Percentiles rank a stretch among this genome's conserved stretches.
Evolutionary conservation across 2,888 invertebrate genomes (phyloP).

Genomic region (Caradrina kadenii): DNA sequence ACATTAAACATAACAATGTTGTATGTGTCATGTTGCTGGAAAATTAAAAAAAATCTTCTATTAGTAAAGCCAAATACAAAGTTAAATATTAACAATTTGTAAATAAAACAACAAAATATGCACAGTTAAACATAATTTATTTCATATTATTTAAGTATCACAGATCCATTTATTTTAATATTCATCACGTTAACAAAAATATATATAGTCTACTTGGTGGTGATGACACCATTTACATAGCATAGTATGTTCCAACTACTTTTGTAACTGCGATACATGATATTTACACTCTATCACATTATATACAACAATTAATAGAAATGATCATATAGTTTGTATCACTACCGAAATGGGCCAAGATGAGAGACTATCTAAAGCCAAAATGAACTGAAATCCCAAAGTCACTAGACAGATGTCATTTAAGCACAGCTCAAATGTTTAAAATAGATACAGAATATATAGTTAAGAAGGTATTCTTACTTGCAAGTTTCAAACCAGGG

Average conservation of each 20-base stretch:
- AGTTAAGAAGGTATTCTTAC: background rate
- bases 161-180: constrained; percentile 90
- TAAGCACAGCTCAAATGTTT: background rate
- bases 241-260: constrained; percentile 75
- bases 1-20: no score
- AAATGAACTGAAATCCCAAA: background rate
- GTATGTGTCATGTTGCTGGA: no score
- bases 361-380: background rate
- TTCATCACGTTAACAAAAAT: constrained; percentile 90
- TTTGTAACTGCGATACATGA: constrained; percentile 75
- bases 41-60: no score
- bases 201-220: constrained; percentile 85
- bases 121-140: constrained; percentile 91
- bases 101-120: constrained; percentile 69
- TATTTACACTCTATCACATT: constrained; percentile 85
- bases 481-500: background rate
- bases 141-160: constrained; percentile 90
- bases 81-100: no score
- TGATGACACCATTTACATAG: constrained; percentile 81
- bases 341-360: constrained; percentile 25
- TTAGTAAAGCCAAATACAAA: no score
- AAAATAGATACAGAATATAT: background rate
- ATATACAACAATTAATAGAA: constrained; percentile 79
- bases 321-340: constrained; percentile 22
- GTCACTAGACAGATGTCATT: background rate